Conservation (phyloP, 2,888 invertebrate genomes). For the Trissoscelio sp. region DNA sequence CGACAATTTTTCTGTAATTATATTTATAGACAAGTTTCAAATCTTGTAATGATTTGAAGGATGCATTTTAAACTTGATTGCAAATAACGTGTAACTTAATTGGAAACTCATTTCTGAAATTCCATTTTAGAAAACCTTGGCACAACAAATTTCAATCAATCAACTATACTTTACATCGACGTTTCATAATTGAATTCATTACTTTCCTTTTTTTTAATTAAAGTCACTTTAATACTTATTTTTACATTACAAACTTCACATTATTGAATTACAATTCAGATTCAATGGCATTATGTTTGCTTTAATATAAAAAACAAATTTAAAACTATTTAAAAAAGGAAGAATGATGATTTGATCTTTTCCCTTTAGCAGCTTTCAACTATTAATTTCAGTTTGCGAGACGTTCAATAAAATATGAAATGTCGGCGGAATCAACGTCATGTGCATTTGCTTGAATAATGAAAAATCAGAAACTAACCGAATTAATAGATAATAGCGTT, state of each 20-base stretch:
- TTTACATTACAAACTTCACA: neutral
- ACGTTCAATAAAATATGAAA: neutral
- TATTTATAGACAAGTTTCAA: too few species aligned
- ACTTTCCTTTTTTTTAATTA: neutral
- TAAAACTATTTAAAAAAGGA: too few species aligned
- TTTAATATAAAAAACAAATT: too few species aligned
- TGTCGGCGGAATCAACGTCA: neutral
- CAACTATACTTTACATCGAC: neutral
- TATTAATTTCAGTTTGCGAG: constrained; percentile 1
- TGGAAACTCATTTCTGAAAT: neutral
- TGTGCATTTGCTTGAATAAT: neutral
- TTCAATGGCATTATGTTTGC: too few species aligned
- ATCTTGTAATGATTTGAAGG: too few species aligned
- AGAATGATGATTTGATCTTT: neutral
- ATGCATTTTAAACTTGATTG: too few species aligned
- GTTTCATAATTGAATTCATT: constrained; percentile 7
- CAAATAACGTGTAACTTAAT: neutral
- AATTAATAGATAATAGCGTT: constrained; percentile 31
- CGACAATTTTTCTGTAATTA: neutral
- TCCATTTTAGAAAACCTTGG: neutral
- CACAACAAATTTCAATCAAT: neutral
- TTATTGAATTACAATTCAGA: too few species aligned
- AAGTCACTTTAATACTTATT: neutral
- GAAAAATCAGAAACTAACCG: constrained; percentile 6
- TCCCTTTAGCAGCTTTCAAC: neutral